A percentile compares a stretch with the other conserved stretches of the same genome.
Conservation (phyloP, 2,113 vertebrate genomes). For the Brevimyrus niger region DNA sequence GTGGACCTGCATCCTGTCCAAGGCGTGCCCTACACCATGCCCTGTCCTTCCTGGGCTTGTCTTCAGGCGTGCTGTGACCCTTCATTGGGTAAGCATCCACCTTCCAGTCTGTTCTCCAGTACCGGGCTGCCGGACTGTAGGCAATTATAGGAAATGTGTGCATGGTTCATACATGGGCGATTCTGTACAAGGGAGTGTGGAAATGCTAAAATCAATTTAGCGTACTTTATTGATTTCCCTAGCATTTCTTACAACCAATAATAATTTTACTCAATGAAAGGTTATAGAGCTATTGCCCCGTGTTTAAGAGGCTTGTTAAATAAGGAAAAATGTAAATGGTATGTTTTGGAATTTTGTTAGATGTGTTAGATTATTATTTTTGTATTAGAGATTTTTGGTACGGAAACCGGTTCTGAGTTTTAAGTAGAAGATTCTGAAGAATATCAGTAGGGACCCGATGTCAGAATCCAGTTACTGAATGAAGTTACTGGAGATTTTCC, state of each 20-base stretch:
- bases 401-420: constrained; percentile 36
- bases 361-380: constrained; percentile 63
- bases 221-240: neutral
- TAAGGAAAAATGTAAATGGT: constrained; percentile 14
- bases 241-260: neutral
- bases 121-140: neutral
- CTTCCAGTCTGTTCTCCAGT: neutral
- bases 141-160: neutral
- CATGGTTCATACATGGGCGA: neutral
- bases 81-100: neutral
- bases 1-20: neutral
- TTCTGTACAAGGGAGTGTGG: neutral
- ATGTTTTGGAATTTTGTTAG: constrained; percentile 38
- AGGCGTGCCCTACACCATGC: neutral
- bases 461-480: neutral
- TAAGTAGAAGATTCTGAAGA: neutral
- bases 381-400: constrained; percentile 53
- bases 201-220: neutral
- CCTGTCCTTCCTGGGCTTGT: neutral
- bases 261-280: neutral
- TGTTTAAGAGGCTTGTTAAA: neutral
- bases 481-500: neutral
- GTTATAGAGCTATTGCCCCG: neutral
- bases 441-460: neutral
- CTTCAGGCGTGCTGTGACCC: neutral